These are phyloP conservation scores for Aphidoletes aphidimyza DNA, from an alignment of 2,888 invertebrate species.

Conservation along the genomic window DNA sequence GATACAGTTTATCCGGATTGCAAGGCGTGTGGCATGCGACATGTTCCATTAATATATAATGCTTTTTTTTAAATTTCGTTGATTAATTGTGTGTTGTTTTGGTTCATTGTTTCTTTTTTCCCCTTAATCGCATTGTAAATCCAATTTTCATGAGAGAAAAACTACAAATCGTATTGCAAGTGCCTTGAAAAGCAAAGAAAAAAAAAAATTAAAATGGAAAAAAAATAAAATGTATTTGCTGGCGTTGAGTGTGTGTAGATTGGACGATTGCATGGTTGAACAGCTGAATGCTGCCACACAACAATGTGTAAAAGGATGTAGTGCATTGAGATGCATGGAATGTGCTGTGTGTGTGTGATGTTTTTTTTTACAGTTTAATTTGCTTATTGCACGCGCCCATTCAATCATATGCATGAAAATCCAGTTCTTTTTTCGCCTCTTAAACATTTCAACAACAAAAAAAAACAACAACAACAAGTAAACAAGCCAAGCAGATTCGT, in stretches of 20 bases:
- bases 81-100: not conserved
- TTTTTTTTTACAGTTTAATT: not conserved
- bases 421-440: conserved; percentile 3
- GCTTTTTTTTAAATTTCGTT: not conserved
- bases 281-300: not conserved
- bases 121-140: not conserved
- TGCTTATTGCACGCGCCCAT: not conserved
- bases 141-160: not conserved
- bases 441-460: not conserved
- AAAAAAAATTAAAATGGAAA: not conserved
- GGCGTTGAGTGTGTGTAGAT: not conserved
- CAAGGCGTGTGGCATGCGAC: conserved; percentile 41
- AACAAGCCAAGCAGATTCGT: too few species aligned
- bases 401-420: conserved; percentile 53
- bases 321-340: not conserved
- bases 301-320: not conserved
- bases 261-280: too few species aligned
- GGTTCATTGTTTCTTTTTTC: not conserved
- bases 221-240: too few species aligned
- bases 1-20: conserved; percentile 35
- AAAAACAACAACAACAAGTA: too few species aligned
- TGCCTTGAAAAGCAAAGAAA: not conserved
- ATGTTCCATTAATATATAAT: not conserved
- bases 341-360: not conserved
- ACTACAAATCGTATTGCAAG: not conserved